Base-by-base conservation (phyloP, 2,797 vertebrate species). In the Chloroceryle inda region DNA sequence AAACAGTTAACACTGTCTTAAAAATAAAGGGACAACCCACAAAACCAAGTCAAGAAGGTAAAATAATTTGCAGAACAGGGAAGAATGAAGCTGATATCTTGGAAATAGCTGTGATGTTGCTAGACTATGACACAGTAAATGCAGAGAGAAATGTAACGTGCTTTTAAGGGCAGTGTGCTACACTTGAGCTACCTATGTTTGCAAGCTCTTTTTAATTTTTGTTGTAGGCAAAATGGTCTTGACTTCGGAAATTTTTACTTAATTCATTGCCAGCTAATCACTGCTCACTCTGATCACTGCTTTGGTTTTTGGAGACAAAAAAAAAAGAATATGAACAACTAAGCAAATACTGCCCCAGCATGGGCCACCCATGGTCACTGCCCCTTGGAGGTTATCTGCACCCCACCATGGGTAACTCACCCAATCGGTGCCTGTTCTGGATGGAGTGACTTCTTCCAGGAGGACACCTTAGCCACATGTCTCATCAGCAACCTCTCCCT, bases 301-400 rank as follows among this genome's bases (percentile, higher is more conserved):
- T 88, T 52, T 58, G 12, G 3, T 61, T 53, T 58, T 5, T 47
- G 63, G 17, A 61, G 27, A 27, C 26, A 50, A 50, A 50, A 49
- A 49, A 76, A 81, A 63, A 42, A 11, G 5, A 33, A 63, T 21
- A 52, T 0, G 2, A 79, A 40, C 24, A 68, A 17, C 19, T 64
- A 80, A 88, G 61, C 15, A 33, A 80, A 55, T 31, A 27, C 7
- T 27, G 17, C 24, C 33, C 26, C 5, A 5, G 40, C 1, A 2
- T 3, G 11, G 63, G 42, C n/a, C 53, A 59, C 18, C 29, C 38
- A 16, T 1, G 29, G 56, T 38, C 62, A 35, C 53, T 23, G 59
- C 2, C 50, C 56, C 45, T 44, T 1, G 6, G 23, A 23, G 7
- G 7, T 29, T n/a, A 27, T 45, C 33, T 0, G 0, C 71, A 45